Conservation (phyloP, 2,888 invertebrate genomes). For the Elaeidobius kamerunicus region DNA sequence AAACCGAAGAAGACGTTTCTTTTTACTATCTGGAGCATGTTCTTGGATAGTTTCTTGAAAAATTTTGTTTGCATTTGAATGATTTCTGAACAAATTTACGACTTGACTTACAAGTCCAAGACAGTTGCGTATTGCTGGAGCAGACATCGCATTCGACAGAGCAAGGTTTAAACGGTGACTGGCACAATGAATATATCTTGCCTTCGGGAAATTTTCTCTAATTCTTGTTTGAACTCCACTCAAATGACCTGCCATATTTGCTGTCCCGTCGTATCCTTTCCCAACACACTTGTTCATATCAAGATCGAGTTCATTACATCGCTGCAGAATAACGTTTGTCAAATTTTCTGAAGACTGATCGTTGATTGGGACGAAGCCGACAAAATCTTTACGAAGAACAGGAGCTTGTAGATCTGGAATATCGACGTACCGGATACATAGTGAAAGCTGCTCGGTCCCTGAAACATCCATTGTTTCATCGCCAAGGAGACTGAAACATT, state of each 20-base stretch:
- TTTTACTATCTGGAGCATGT: constrained; percentile 7
- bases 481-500: too few relatives aligned
- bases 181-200: not conserved
- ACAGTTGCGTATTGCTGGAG: constrained; percentile 2
- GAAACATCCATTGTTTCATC: too few relatives aligned
- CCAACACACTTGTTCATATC: constrained; percentile 1
- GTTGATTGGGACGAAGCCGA: not conserved
- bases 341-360: not conserved
- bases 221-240: constrained; percentile 1
- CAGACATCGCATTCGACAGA: constrained; percentile 4
- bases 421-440: too few relatives aligned
- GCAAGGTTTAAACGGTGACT: constrained; percentile 3
- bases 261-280: constrained; percentile 2
- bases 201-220: not conserved
- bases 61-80: too few relatives aligned
- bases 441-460: too few relatives aligned
- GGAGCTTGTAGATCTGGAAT: too few relatives aligned
- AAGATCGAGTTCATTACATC: not conserved
- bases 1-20: not conserved
- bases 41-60: too few relatives aligned
- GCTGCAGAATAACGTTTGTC: not conserved
- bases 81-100: constrained; percentile 7
- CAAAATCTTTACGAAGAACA: not conserved
- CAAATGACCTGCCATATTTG: not conserved
- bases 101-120: constrained; percentile 5